A percentile compares a stretch with the other conserved stretches of the same genome.
These are phyloP conservation scores for Isotomurus palustris DNA, from an alignment of 2,888 invertebrate genomes.

Conservation along the genomic window DNA sequence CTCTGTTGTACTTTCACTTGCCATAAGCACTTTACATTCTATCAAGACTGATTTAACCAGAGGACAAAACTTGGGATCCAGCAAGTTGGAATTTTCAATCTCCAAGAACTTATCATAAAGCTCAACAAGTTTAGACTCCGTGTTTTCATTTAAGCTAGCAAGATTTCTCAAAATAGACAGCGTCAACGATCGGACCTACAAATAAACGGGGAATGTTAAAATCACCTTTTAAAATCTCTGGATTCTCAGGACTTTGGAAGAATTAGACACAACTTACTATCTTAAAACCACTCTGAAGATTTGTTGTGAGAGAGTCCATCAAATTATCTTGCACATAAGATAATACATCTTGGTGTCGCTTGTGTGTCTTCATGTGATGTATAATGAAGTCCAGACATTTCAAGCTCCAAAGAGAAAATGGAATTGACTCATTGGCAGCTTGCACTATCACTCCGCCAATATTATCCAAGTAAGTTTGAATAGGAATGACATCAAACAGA, in stretches of 20 bases:
- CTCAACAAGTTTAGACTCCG: conserved; percentile 23
- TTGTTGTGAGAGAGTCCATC: conserved; percentile 9
- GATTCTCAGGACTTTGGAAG: too few relatives aligned
- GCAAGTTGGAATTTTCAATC: conserved; percentile 30
- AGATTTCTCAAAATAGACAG: conserved; percentile 18
- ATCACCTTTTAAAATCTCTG: too few relatives aligned
- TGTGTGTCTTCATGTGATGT: conserved; percentile 13
- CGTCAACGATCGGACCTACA: conserved; percentile 25
- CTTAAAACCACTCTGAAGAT: conserved; percentile 27
- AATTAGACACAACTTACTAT: conserved; percentile 21
- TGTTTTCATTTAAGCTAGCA: neutral
- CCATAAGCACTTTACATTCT: conserved; percentile 34
- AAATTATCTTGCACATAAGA: too few relatives aligned
- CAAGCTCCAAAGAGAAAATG: conserved; percentile 25
- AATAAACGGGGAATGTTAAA: neutral
- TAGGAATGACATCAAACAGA: too few relatives aligned
- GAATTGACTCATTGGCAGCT: neutral
- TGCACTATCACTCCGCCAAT: neutral
- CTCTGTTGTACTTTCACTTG: conserved; percentile 23
- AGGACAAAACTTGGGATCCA: conserved; percentile 28
- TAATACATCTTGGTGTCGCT: too few relatives aligned
- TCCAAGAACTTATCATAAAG: conserved; percentile 35
- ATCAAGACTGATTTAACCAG: conserved; percentile 29
- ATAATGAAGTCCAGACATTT: conserved; percentile 24
- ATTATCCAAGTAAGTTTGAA: neutral